These are phyloP conservation scores for Cephus pulcher DNA, from an alignment of 2,888 invertebrate genomes.

Conservation along the genomic window DNA sequence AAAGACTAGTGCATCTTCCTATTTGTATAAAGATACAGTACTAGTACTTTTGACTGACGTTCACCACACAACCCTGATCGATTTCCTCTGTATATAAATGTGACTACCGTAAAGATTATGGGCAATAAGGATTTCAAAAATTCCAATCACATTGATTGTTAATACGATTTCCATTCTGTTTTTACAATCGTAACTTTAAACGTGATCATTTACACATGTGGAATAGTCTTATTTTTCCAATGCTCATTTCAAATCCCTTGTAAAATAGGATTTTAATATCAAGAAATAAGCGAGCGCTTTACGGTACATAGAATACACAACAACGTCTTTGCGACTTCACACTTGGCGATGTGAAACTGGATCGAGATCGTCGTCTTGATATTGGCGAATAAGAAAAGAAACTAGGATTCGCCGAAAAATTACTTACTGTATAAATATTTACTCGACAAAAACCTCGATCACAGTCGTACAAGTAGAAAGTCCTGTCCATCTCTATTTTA, in stretches of 20 bases:
- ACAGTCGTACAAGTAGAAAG: neutral
- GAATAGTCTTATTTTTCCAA: neutral
- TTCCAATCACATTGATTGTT: neutral
- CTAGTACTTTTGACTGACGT: neutral
- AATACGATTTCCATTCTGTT: neutral
- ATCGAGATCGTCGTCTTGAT: neutral
- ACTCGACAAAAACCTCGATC: neutral
- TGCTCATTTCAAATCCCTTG: neutral
- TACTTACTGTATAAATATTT: neutral
- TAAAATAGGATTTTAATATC: neutral
- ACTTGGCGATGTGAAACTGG: neutral
- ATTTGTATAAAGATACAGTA: neutral
- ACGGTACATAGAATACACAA: neutral
- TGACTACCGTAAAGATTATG: neutral
- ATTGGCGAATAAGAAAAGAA: neutral
- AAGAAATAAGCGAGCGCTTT: neutral
- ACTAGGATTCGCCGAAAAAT: neutral
- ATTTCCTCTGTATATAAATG: neutral
- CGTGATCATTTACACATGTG: neutral
- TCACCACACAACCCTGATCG: neutral
- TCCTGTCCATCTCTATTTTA: neutral
- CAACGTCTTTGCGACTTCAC: neutral
- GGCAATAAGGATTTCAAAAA: neutral
- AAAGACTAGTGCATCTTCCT: neutral
- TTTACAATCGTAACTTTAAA: neutral